These are phyloP conservation scores for Sylvia atricapilla DNA, from an alignment of 2,113 vertebrate species.

Conservation along the genomic window DNA sequence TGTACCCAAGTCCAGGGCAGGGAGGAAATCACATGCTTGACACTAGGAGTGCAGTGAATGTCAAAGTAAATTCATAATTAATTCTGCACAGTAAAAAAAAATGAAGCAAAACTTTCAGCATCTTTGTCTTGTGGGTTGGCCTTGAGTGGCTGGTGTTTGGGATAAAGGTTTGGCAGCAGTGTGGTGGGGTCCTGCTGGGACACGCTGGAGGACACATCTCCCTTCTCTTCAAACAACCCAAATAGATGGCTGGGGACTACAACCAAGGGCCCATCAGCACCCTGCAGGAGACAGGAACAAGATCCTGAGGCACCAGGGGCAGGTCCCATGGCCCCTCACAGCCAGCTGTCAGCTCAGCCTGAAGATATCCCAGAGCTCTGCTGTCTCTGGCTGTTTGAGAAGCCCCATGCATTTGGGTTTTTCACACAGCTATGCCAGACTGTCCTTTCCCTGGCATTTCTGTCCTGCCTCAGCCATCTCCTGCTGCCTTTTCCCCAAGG, in stretches of 20 bases:
- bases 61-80: not conserved
- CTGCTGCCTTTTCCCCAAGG: not conserved
- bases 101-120: not conserved
- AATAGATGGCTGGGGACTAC: too few relatives aligned
- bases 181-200: not conserved
- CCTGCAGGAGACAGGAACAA: not conserved
- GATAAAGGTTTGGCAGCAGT: not conserved
- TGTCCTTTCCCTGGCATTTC: not conserved
- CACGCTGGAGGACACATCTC: not conserved
- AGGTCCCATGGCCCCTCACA: not conserved
- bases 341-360: not conserved
- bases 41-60: not conserved
- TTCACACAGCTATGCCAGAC: not conserved
- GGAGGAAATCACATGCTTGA: not conserved
- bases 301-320: not conserved
- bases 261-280: not conserved
- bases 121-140: not conserved
- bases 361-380: not conserved
- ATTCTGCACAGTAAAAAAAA: not conserved
- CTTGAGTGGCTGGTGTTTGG: not conserved
- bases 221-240: not conserved
- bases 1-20: not conserved
- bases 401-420: not conserved
- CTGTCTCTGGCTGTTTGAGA: not conserved
- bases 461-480: not conserved